These are phyloP conservation scores for Artibeus lituratus DNA, from an alignment of 2,797 vertebrate genomes.

Conservation along the genomic window DNA sequence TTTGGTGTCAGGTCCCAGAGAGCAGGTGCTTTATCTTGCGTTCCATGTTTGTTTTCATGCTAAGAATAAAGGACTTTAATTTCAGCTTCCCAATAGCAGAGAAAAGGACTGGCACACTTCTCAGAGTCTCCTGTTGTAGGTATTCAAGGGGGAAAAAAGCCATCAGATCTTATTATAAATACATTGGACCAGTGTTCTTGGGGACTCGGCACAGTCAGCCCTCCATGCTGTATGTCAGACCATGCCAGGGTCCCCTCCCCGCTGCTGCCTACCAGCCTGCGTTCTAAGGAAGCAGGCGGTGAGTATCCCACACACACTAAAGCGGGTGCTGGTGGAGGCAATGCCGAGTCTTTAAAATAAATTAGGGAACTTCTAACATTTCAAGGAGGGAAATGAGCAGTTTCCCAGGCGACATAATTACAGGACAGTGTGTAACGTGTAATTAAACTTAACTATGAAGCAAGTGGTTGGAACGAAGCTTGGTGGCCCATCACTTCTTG, in stretches of 20 bases:
- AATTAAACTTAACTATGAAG: constrained; percentile 81
- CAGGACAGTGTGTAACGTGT: constrained; percentile 75
- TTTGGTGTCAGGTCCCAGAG: neutral
- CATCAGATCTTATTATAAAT: neutral
- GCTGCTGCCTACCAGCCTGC: neutral
- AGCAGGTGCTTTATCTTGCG: neutral
- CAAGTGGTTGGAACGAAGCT: constrained; percentile 76
- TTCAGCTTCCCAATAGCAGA: neutral
- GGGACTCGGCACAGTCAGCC: neutral
- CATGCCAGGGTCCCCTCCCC: neutral
- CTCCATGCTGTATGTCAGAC: neutral
- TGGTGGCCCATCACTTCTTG: constrained; percentile 69
- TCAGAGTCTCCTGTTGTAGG: neutral
- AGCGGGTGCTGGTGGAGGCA: constrained; percentile 8
- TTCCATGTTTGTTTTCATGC: neutral
- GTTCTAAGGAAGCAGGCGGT: neutral
- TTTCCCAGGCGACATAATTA: constrained; percentile 81
- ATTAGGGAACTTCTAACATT: constrained; percentile 72
- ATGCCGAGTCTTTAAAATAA: constrained; percentile 65
- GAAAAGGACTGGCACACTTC: neutral
- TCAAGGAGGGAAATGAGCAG: constrained; percentile 77
- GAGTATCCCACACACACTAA: neutral
- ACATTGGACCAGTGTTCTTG: neutral
- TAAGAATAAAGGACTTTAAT: neutral
- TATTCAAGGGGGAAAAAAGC: neutral